A percentile compares a stretch with the other conserved stretches of the same genome.
phyloP scores from a whole-genome alignment of 2,113 vertebrate species.

The Rhineura floridana region DNA sequence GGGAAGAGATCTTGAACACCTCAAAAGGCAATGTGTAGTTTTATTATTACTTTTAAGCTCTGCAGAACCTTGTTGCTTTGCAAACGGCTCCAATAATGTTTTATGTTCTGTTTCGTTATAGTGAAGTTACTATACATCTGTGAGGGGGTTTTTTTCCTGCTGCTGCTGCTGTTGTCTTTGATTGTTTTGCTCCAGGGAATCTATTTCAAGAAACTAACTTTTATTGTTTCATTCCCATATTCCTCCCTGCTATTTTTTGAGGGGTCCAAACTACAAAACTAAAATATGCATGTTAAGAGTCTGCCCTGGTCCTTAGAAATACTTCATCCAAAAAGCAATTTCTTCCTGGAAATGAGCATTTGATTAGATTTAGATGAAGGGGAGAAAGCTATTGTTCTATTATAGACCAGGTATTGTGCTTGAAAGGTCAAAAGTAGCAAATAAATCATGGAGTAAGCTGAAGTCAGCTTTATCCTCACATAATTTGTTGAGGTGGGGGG shows the following conservation, averaged over 20 bases:
- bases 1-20: too few relatives aligned
- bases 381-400: background rate
- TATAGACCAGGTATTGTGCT: background rate
- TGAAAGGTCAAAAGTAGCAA: background rate
- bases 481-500: background rate
- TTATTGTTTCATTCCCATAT: background rate
- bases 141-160: background rate
- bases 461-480: background rate
- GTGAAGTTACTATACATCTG: background rate
- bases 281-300: background rate
- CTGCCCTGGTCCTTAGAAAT: background rate
- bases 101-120: background rate
- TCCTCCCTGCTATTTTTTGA: too few relatives aligned
- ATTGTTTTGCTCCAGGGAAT: background rate
- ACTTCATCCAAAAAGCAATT: background rate
- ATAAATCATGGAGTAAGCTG: background rate
- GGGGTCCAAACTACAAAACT: background rate
- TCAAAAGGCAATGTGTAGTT: too few relatives aligned
- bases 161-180: background rate
- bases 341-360: background rate
- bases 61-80: background rate
- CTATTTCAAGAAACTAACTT: background rate
- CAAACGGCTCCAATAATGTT: background rate
- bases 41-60: too few relatives aligned
- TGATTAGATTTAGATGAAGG: conserved; percentile 16